A percentile compares a stretch with the other conserved stretches of the same genome.
Evolutionary conservation across 2,888 invertebrate species (phyloP).

Genomic region (Scaptomyza tumidula): DNA sequence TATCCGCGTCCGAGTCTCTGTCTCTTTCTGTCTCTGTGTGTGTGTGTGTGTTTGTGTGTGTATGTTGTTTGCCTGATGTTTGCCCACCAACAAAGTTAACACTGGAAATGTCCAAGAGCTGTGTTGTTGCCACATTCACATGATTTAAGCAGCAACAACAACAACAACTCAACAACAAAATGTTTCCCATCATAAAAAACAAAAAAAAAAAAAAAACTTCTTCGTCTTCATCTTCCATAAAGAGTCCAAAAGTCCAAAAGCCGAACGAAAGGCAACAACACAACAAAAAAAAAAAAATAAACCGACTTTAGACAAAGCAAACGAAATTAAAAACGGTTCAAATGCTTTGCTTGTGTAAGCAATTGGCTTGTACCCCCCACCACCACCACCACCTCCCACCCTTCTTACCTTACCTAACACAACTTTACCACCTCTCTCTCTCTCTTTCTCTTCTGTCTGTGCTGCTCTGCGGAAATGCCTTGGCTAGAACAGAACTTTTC

Average conservation of each 20-base stretch:
- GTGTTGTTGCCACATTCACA: conserved; percentile 74
- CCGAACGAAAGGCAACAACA: conserved; percentile 20
- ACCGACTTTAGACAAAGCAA: conserved; percentile 67
- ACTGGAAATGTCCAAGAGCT: conserved; percentile 70
- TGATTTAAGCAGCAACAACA: conserved; percentile 71
- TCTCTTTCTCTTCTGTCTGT: background rate
- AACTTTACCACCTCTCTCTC: background rate
- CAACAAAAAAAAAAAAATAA: conserved; percentile 43
- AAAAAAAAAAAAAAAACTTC: conserved; percentile 55
- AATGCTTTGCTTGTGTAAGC: conserved; percentile 71
- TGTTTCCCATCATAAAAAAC: conserved; percentile 73
- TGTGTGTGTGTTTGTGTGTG: background rate
- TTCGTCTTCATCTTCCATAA: conserved; percentile 42
- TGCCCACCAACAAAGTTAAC: conserved; percentile 77
- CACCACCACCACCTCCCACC: background rate
- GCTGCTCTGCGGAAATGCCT: conserved; percentile 50
- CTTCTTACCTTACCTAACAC: background rate
- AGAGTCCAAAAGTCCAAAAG: conserved; percentile 62
- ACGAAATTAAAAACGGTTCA: conserved; percentile 78
- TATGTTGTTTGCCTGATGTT: conserved; percentile 60
- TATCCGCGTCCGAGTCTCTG: conserved; percentile 5
- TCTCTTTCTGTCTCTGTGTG: background rate
- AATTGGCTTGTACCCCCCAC: conserved; percentile 47
- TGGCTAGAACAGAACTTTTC: conserved; percentile 21
- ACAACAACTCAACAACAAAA: conserved; percentile 52